Conservation (phyloP, 2,888 invertebrate genomes). For the Boloria selene region DNA sequence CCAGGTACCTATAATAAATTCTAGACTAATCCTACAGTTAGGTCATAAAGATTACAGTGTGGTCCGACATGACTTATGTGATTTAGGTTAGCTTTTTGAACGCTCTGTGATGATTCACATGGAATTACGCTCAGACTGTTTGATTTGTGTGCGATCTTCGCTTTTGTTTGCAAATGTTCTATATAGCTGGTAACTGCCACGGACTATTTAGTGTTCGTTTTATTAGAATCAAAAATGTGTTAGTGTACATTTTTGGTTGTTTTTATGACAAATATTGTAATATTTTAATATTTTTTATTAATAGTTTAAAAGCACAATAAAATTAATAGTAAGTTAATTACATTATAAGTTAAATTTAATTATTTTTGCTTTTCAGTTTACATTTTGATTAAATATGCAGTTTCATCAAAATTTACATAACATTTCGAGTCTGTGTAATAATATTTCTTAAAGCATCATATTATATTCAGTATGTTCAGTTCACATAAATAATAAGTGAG, state of each 20-base stretch:
- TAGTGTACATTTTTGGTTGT: not conserved
- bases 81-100: constrained; percentile 39
- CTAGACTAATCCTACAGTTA: constrained; percentile 51
- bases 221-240: too few species aligned
- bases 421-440: too few species aligned
- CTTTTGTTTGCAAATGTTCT: not conserved
- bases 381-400: too few species aligned
- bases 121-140: constrained; percentile 24
- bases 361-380: too few species aligned
- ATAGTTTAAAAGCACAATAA: too few species aligned
- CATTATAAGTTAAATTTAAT: too few species aligned
- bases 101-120: constrained; percentile 37
- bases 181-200: not conserved
- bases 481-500: constrained; percentile 1
- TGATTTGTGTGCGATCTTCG: constrained; percentile 22
- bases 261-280: not conserved
- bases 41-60: constrained; percentile 54
- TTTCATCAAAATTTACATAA: too few species aligned
- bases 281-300: too few species aligned
- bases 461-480: too few species aligned
- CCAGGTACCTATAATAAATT: constrained; percentile 53
- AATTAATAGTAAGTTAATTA: too few species aligned
- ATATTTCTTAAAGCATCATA: too few species aligned
- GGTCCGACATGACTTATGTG: constrained; percentile 42
- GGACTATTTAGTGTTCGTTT: too few species aligned